phyloP scores from a whole-genome alignment of 2,113 vertebrate species.

The Ranitomeya variabilis region DNA sequence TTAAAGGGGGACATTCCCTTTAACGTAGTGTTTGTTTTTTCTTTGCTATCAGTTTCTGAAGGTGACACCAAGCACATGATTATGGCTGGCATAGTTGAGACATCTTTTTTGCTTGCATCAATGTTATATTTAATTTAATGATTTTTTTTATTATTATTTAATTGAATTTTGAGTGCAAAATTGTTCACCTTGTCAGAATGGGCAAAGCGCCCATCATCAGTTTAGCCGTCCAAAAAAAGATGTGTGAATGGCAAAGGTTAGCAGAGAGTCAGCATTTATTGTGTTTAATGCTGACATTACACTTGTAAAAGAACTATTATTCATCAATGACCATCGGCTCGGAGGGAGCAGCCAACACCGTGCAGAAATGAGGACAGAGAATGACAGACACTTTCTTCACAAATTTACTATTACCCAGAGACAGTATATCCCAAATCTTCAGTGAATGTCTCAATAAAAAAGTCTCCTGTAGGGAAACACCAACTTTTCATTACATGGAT shows the following conservation, averaged over 20 bases:
- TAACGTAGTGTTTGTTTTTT: neutral
- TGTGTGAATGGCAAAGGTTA: constrained; percentile 15
- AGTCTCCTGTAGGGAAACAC: too few species aligned
- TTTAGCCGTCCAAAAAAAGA: neutral
- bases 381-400: neutral
- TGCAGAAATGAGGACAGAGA: too few species aligned
- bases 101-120: constrained; percentile 28
- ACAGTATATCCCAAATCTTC: too few species aligned
- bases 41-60: neutral
- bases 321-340: neutral
- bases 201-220: neutral
- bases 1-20: neutral
- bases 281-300: constrained; percentile 20
- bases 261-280: constrained; percentile 20
- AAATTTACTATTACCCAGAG: too few species aligned
- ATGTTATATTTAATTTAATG: constrained; percentile 34
- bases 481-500: too few species aligned
- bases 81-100: neutral
- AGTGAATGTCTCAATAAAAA: too few species aligned
- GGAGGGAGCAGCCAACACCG: neutral
- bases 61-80: neutral
- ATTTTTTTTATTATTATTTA: constrained; percentile 29
- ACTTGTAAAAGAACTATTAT: constrained; percentile 6
- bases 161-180: constrained; percentile 16
- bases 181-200: constrained; percentile 35